phyloP scores from a whole-genome alignment of 2,113 vertebrate species.

The Rousettus leschenaultii region DNA sequence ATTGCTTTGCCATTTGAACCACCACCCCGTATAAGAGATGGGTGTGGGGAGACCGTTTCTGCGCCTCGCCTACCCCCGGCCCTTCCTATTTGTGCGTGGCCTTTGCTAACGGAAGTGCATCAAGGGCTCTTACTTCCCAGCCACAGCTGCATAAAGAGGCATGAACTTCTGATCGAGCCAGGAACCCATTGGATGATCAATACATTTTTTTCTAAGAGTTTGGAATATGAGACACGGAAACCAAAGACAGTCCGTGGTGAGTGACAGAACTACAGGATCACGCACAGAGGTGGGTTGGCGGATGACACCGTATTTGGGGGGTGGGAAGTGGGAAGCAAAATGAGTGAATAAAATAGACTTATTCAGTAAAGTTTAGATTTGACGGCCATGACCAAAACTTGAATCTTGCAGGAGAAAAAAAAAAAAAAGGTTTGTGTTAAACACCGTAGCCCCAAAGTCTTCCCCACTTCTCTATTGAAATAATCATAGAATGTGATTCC shows the following conservation, averaged over 20 bases:
- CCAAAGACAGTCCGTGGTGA: background rate
- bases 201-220: background rate
- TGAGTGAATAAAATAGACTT: background rate
- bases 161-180: background rate
- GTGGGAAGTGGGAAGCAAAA: background rate
- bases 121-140: background rate
- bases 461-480: background rate
- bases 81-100: background rate
- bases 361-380: background rate
- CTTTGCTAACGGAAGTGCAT: background rate
- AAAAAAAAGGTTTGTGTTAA: too few relatives aligned
- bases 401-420: background rate
- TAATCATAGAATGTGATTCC: background rate
- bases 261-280: background rate
- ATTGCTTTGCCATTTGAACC: background rate
- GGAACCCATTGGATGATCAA: background rate
- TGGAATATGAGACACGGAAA: background rate
- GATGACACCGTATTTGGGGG: too few relatives aligned
- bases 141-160: background rate
- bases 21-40: rapidly evolving
- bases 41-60: background rate
- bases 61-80: rapidly evolving
- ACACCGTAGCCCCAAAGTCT: background rate
- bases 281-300: rapidly evolving
- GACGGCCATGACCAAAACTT: background rate